Percentiles rank a stretch among this genome's conserved stretches.
phyloP scores from a whole-genome alignment of 2,797 vertebrate species.

The Acrocephalus scirpaceus region DNA sequence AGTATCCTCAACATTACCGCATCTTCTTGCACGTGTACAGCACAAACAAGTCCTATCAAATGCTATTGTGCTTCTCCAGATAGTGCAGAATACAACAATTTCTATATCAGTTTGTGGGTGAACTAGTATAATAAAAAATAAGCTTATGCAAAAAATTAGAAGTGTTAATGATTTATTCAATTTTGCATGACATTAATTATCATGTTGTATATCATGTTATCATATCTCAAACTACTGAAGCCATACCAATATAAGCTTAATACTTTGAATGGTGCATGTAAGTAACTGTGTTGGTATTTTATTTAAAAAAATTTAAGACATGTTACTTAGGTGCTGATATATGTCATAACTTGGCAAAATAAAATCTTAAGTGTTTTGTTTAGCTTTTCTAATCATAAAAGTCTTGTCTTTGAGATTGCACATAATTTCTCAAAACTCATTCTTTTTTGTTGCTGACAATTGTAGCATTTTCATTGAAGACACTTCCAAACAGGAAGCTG shows the following conservation, averaged over 20 bases:
- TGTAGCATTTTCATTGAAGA: background rate
- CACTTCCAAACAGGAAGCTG: background rate
- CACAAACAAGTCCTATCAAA: background rate
- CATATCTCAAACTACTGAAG: background rate
- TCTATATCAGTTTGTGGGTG: background rate
- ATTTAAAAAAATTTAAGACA: background rate
- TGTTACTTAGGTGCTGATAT: background rate
- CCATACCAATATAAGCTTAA: background rate
- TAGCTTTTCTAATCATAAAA: background rate
- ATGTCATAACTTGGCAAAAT: background rate
- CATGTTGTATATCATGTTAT: background rate
- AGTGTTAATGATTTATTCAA: background rate
- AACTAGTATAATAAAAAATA: background rate
- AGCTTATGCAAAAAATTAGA: background rate
- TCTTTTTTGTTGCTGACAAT: background rate
- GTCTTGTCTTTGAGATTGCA: background rate
- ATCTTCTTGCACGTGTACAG: background rate
- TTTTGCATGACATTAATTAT: background rate
- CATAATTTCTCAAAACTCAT: background rate
- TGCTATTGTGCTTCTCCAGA: background rate
- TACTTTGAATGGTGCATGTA: no score
- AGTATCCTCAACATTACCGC: background rate
- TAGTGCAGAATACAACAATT: background rate
- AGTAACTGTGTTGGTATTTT: background rate
- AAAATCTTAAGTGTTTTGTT: background rate